These are phyloP conservation scores for Zosterops borbonicus DNA, from an alignment of 2,113 vertebrate genomes.

Conservation along the genomic window DNA sequence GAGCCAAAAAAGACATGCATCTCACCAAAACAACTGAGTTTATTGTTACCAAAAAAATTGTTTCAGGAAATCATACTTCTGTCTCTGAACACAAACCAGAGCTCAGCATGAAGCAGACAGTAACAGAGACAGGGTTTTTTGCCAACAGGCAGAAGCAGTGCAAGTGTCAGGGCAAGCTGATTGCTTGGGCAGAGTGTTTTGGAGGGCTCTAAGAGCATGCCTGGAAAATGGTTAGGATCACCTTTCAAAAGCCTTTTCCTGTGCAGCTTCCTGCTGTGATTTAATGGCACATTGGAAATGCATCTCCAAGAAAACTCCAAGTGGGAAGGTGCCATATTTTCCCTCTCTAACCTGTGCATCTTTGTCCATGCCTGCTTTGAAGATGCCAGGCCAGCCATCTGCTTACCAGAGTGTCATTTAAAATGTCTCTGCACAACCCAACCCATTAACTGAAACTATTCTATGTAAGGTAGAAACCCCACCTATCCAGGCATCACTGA, in stretches of 20 bases:
- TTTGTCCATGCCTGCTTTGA: background rate
- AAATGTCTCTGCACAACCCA: background rate
- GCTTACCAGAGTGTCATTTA: background rate
- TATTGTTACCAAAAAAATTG: slow-evolving; percentile 13
- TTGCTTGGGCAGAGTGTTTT: background rate
- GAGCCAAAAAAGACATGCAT: background rate
- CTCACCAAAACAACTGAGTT: slow-evolving; percentile 2
- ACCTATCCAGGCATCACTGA: background rate
- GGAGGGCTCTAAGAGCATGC: background rate
- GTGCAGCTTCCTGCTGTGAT: background rate
- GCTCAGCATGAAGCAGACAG: background rate
- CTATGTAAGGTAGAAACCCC: background rate
- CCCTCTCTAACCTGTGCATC: background rate
- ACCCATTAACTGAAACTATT: background rate
- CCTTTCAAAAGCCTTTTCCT: background rate
- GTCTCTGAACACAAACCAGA: background rate
- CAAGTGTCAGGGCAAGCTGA: background rate
- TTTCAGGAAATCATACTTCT: slow-evolving; percentile 27
- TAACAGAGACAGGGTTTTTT: background rate
- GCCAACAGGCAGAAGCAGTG: background rate
- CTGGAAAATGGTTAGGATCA: background rate
- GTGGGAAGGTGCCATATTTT: background rate
- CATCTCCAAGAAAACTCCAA: background rate
- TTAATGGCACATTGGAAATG: background rate
- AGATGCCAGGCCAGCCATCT: background rate